Evolutionary conservation across 2,113 vertebrate species (phyloP).

Genomic region (Gallinago jamesoni): DNA sequence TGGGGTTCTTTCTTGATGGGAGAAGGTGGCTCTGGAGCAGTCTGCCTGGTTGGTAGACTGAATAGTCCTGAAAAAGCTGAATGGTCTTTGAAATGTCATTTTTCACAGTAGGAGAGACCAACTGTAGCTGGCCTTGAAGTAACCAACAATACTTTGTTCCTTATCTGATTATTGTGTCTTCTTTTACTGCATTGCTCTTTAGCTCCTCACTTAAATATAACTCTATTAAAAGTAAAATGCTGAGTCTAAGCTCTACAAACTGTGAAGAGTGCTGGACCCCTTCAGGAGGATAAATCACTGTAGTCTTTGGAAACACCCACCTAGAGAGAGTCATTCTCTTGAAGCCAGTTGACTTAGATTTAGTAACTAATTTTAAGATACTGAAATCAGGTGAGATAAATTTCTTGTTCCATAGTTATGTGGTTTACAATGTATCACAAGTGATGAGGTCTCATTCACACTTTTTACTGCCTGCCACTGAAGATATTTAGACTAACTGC

Average conservation of each 20-base stretch:
- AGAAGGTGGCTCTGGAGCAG: background rate
- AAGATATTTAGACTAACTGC: background rate
- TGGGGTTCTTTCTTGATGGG: background rate
- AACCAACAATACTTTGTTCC: background rate
- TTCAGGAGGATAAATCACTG: background rate
- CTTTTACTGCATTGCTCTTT: background rate
- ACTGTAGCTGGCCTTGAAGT: background rate
- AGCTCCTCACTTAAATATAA: background rate
- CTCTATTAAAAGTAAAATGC: background rate
- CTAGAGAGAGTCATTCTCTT: background rate
- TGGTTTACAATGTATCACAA: background rate
- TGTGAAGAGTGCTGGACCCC: background rate
- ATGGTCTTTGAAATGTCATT: background rate
- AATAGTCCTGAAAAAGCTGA: background rate
- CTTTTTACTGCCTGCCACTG: background rate
- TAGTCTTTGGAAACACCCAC: background rate
- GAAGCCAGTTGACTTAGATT: background rate
- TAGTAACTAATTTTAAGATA: background rate
- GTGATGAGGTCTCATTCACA: background rate
- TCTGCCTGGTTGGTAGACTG: background rate
- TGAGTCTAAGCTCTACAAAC: background rate
- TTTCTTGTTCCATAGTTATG: background rate
- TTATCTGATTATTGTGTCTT: background rate
- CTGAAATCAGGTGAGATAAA: background rate
- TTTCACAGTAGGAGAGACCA: background rate